A percentile compares a stretch with the other conserved stretches of the same genome.
phyloP scores from a whole-genome alignment of 2,113 vertebrate species.

The Pristiophorus japonicus region DNA sequence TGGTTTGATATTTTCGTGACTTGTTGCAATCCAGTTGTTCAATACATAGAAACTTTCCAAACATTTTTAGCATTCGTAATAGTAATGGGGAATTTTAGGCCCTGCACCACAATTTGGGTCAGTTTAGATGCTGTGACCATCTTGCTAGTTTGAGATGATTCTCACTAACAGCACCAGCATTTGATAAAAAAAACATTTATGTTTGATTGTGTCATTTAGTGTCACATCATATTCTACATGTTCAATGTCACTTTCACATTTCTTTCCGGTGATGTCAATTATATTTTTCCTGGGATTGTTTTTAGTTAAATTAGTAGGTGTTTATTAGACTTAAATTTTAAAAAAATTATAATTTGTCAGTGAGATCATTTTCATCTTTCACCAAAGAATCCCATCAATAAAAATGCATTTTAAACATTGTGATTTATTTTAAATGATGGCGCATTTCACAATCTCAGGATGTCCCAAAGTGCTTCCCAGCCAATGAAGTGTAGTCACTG shows the following conservation, averaged over 20 bases:
- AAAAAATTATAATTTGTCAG: constrained; percentile 1
- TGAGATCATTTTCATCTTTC: background rate
- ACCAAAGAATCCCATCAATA: background rate
- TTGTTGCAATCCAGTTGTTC: background rate
- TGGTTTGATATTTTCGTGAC: background rate
- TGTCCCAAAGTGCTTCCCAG: too few species aligned
- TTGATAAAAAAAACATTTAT: background rate
- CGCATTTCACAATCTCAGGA: too few species aligned
- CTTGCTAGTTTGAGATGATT: background rate
- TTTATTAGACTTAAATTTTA: background rate
- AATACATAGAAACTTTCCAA: background rate
- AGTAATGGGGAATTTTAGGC: background rate
- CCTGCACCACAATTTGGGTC: background rate
- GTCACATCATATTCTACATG: background rate
- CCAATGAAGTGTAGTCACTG: background rate
- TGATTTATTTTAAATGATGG: background rate
- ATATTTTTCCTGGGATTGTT: background rate
- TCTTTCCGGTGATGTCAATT: background rate
- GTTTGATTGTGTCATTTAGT: background rate
- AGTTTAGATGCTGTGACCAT: background rate
- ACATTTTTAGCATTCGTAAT: background rate
- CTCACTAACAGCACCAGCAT: background rate
- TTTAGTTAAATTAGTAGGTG: background rate
- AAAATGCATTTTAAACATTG: background rate
- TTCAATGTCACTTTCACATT: background rate